Evolutionary conservation across 2,888 invertebrate species (phyloP).

Genomic region (Sthenelais limicola): DNA sequence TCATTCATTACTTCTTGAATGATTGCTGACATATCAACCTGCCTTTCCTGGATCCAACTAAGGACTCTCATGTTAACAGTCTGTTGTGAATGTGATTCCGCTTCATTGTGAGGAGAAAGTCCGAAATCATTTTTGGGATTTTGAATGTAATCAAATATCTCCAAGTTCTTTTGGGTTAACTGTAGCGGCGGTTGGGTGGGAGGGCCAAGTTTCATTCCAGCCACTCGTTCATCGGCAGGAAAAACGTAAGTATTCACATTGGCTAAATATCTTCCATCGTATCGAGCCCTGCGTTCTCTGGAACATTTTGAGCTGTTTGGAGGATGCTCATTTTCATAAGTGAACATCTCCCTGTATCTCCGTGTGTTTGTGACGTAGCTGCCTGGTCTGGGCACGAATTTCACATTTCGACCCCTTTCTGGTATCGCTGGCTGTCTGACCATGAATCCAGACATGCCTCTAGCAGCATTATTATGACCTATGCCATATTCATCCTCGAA

Average conservation of each 20-base stretch:
- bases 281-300: background rate
- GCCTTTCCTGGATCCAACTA: conserved; percentile 21
- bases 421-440: too few species aligned
- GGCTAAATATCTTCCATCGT: background rate
- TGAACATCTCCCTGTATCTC: background rate
- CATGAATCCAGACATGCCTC: too few species aligned
- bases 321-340: conserved; percentile 4
- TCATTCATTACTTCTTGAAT: background rate
- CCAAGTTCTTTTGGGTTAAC: conserved; percentile 31
- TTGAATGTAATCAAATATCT: conserved; percentile 23
- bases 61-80: background rate
- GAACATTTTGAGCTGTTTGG: background rate
- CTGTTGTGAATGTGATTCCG: background rate
- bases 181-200: conserved; percentile 1
- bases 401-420: too few species aligned
- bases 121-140: background rate
- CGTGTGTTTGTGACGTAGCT: conserved; percentile 16
- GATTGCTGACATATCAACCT: conserved; percentile 7
- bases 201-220: background rate
- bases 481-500: too few species aligned
- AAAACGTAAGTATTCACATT: conserved; percentile 12
- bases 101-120: background rate
- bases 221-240: conserved; percentile 1
- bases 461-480: too few species aligned
- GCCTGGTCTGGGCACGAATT: conserved; percentile 4